Base-by-base conservation (phyloP, 1,140 invertebrate genomes). In the Atta texana region DNA sequence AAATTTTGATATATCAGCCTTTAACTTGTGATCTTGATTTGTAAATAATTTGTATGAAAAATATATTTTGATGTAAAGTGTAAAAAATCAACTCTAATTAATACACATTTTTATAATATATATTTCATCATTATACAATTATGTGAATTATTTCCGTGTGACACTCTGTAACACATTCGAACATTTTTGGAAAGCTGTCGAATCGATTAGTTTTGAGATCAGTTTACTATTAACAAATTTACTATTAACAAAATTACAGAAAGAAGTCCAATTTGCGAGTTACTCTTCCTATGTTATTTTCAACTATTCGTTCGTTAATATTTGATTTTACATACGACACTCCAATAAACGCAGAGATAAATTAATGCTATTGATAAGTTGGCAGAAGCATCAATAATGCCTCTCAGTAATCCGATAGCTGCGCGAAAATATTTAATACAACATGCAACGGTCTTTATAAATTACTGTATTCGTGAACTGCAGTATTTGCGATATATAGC, bases 281-380 rank as follows among this genome's bases (percentile, higher is more conserved):
- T 39, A 57, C 55, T 61, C 55, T 75, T 61, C 18, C 55, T 18
- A 18, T 16, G 53, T 44, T 76, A 61, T 61, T 76, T 76, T 76
- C 74, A 75, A 75, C 72, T 34, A 31, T 14, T 14, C 53, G n/a
- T 59, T 24, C 31, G 14, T 76, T 61, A 76, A 76, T 76, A 39
- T 39, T 76, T 61, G 3, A 76, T 59, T 76, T 76, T 76, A 76
- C 55, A 59, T 16, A 21, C 31, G 72, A 21, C 55, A 39, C 31
- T 76, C 31, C 53, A 39, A 76, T 59, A 39, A 69, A 39, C 8
- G 55, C 7, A 16, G n/a, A 76, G 14, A 59, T 75, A 75, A 75
- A 75, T 75, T 24, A 75, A 75, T 24, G 31, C 72, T 39, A 24
- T 61, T 61, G 55, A 75, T 75, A 75, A 75, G 66, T 69, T 69